Evolutionary conservation across 2,888 invertebrate species (phyloP), one percentile per base, ranked within the genome.

Genomic region (Sialis lutaria): DNA sequence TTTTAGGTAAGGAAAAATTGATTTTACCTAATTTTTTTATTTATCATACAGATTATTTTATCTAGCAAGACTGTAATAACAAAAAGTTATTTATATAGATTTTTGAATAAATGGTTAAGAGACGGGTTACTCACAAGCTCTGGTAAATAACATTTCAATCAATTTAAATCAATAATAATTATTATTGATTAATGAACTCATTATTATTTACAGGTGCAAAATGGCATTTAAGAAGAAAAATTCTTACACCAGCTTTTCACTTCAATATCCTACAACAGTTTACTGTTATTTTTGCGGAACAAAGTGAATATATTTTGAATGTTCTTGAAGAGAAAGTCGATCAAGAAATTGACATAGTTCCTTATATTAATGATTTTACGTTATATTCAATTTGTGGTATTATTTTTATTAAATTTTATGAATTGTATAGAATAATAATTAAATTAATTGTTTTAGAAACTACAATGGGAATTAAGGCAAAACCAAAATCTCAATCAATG

Each of bases 201-300:
- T n/a, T n/a, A n/a, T n/a, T n/a, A n/a, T n/a, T n/a, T n/a, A n/a
- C n/a, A 52, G 52, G 70, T 22, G 44, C 53, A 12, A 77, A 75
- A 60, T 79, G 79, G 79, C 72, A 72, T 40, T 55, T 62, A 1
- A 64, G 78, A 10, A 62, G 79, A 45, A 77, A 74, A 58, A 67
- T 76, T 49, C 56, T 79, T n/a, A 78, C 78, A 0, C 74, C 77
- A 0, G 72, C 78, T 0, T 79, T 79, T 55, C 79, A 79, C 55
- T 78, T 77, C 50, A 77, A 73, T 53, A 69, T 78, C 42, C 57
- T 79, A 6, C 65, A 69, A 42, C 57, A 62, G 37, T 70, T 68
- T 50, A 49, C 58, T 33, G 54, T 57, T 1, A 58, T 65, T 8
- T 60, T 73, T 8, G 58, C 63, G 37, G 68, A 71, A 44, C 68